Base-by-base conservation (phyloP, 2,797 vertebrate genomes). In the Sphaeramia orbicularis region DNA sequence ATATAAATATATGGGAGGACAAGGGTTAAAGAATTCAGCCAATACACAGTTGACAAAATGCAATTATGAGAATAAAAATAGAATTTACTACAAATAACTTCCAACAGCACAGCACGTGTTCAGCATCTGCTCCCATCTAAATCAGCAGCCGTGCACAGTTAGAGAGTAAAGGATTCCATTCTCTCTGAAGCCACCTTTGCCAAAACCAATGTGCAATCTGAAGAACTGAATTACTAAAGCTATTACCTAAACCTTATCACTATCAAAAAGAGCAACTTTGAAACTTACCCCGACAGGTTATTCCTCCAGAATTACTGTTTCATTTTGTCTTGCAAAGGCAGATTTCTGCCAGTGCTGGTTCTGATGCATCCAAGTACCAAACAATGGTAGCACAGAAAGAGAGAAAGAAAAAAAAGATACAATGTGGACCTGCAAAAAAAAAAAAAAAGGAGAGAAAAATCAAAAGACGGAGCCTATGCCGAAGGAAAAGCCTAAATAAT, bases 401-500 rank as follows among this genome's bases (percentile, higher is more conserved):
- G 54, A 56, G 27, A 41, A 54, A 55, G 53, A 42, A 56, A 56
- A 63, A 55, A 32, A 71, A 44, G 40, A 56, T 56, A 63, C 62
- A 24, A 44, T 50, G 77, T 51, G 56, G 63, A 83, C 45, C 58
- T 67, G 61, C 52, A n/a, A n/a, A n/a, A n/a, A n/a, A 32, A 52
- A 71, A 79, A 63, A 47, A 62, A 45, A 65, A 40, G 50, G 44
- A 15, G 30, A 60, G 47, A 49, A 71, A 76, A 73, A 71, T 78
- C 86, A 81, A 83, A 82, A 89, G 82, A 82, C 50, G 74, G 73
- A 61, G 79, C 47, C 70, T 70, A 58, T 78, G 83, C 81, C n/a
- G 65, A 86, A 85, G 69, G 76, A 86, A 80, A 85, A 90, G 82
- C 84, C 86, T 91, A 86, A 88, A 87, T 90, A 92, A 92, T 93